These are phyloP conservation scores for Falco columbarius DNA, from an alignment of 2,797 vertebrate species.

Conservation along the genomic window DNA sequence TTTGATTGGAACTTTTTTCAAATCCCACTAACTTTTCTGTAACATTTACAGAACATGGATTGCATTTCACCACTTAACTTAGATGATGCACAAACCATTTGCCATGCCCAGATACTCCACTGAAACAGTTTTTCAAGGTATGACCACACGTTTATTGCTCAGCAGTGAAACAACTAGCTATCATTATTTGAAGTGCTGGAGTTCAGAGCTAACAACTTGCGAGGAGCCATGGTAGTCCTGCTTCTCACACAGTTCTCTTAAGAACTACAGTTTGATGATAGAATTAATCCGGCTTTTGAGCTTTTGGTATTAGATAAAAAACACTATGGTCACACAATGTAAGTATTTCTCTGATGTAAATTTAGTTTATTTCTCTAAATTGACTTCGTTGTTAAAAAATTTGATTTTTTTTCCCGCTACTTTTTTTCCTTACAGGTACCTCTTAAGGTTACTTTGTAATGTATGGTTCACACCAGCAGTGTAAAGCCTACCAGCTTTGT, in stretches of 20 bases:
- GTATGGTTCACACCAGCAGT: background rate
- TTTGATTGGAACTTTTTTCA: background rate
- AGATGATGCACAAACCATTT: background rate
- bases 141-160: background rate
- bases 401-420: background rate
- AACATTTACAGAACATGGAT: background rate
- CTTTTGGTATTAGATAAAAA: background rate
- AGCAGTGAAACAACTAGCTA: background rate
- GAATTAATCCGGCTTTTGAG: background rate
- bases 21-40: background rate
- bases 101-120: too few species aligned
- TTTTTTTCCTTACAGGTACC: background rate
- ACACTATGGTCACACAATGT: background rate
- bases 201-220: background rate
- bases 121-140: background rate
- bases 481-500: background rate
- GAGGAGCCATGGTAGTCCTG: background rate
- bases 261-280: background rate
- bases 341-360: background rate
- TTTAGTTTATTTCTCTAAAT: background rate
- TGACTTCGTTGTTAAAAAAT: background rate
- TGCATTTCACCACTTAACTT: background rate
- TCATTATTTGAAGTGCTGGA: background rate
- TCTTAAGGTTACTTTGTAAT: background rate
- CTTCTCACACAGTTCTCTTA: background rate